Conservation (phyloP, 1,140 invertebrate species). For the Vanessa atalanta region DNA sequence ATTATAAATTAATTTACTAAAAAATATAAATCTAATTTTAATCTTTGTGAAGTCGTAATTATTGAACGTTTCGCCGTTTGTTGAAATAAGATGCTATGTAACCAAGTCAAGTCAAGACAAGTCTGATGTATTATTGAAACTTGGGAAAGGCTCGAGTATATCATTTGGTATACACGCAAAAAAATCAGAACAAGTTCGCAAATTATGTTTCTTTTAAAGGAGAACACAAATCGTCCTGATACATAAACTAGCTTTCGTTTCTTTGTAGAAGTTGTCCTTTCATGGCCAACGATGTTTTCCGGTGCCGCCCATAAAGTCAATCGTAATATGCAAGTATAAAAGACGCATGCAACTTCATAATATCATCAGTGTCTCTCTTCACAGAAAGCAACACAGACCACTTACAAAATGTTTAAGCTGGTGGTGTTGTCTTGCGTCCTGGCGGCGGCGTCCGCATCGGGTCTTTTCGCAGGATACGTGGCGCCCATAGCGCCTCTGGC, state of each 20-base stretch:
- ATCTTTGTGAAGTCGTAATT: no score
- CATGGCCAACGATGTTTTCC: slow-evolving; percentile 59
- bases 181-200: slow-evolving; percentile 29
- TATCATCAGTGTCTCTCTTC: slow-evolving; percentile 57
- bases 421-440: slow-evolving; percentile 81
- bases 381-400: slow-evolving; percentile 68
- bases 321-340: slow-evolving; percentile 55
- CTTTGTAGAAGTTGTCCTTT: slow-evolving; percentile 56
- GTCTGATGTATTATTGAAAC: no score
- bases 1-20: no score
- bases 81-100: no score
- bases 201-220: slow-evolving; percentile 28
- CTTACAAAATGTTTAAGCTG: slow-evolving; percentile 76
- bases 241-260: slow-evolving; percentile 36
- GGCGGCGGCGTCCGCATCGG: slow-evolving; percentile 16
- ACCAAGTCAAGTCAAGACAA: no score
- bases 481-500: slow-evolving; percentile 38
- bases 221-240: slow-evolving; percentile 26
- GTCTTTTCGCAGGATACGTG: slow-evolving; percentile 30
- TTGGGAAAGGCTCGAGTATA: no score
- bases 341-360: slow-evolving; percentile 32
- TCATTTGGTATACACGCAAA: slow-evolving; percentile 16
- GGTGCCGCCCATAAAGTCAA: slow-evolving; percentile 47
- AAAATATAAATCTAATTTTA: no score
- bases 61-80: no score